Base-by-base conservation (phyloP, 2,888 invertebrate species). In the Phrixothrix hirtus region DNA sequence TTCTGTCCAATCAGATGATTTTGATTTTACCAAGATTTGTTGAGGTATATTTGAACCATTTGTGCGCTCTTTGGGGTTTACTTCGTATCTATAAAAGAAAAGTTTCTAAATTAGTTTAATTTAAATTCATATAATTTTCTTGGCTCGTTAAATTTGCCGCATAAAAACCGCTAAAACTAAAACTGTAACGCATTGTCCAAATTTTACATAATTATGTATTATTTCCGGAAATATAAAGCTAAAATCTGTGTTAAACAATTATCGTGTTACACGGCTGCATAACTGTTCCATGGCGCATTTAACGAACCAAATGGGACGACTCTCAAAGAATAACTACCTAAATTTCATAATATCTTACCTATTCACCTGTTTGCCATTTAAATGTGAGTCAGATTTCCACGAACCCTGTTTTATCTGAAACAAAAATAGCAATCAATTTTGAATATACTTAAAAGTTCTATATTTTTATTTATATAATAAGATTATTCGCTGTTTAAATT, bases 1-100 rank as follows among this genome's bases (percentile, higher is more conserved):
- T 62, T 80, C 78, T 26, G 79, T 80, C 81, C 81, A 81, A 60
- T 81, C 80, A 1, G 72, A 66, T 2, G 74, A 73, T 60, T 73
- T 74, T 1, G 73, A 70, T 9, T 57, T 55, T 0, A 36, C 37
- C 15, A 54, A 27, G 2, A 51, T 49, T n/a, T 53, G 26, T 6
- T 53, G 31, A 2, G 38, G 35, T 31, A 35, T 34, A 16, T 43
- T 43, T 25, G 50, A 46, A 15, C 56, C 45, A 13, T 57, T 59
- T 26, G 31, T 43, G 6, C 11, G 43, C 26, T 59, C 55, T 44
- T 59, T 57, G 6, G 64, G 48, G 35, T 58, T 62, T 1, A 55
- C 57, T 41, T 71, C 67, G 30, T 56, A 62, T 44, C 70, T 71
- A 56, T 38, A 65, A 65, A 39, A 21, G 36, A 52, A 43, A 42